Evolutionary conservation across 2,888 invertebrate species (phyloP), one percentile per base, ranked within the genome.

Genomic region (Pyralis farinalis): DNA sequence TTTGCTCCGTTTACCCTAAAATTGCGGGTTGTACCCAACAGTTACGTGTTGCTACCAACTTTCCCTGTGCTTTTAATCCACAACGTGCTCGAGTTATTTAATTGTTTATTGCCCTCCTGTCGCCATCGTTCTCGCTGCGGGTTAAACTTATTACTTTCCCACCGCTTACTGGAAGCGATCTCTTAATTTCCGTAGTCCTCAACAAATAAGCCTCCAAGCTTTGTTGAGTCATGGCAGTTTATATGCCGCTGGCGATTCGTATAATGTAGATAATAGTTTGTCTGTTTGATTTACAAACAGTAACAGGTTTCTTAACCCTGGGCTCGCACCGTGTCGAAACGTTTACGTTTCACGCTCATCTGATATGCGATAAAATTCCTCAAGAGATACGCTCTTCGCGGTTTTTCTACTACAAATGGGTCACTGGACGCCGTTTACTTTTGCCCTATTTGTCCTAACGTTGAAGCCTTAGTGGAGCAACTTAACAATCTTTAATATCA

Each of bases 1-100:
- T 71, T 63, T 76, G 74, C 74, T 81, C 73, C 58, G 74, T 76
- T 81, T 76, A 60, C 55, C 58, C 53, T 60, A 55, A 70, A 75
- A 77, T 80, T 68, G 62, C 60, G 49, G 63, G 66, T 68, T 68
- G 55, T 63, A 63, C 63, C 61, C 54, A 67, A 53, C 60, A 69
- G 53, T 71, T 71, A 68, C 53, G 44, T 59, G 58, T 57, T 55
- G 58, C 54, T 63, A 61, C 50, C 42, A 53, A 71, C 76, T 82
- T 80, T 80, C 79, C 70, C 72, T 61, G 53, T 51, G 49, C 39
- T 58, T 59, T 49, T 53, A 49, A 42, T 44, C 31, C 47, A 41
- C 51, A 44, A 55, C 55, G 51, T 56, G 41, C 46, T 43, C 30
- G 45, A 48, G 43, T 56, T 55, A 47, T 55, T 55, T 57, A 50